Evolutionary conservation across 2,113 vertebrate species (phyloP), one percentile per base, ranked within the genome.

Genomic region (Clarias batrachus): DNA sequence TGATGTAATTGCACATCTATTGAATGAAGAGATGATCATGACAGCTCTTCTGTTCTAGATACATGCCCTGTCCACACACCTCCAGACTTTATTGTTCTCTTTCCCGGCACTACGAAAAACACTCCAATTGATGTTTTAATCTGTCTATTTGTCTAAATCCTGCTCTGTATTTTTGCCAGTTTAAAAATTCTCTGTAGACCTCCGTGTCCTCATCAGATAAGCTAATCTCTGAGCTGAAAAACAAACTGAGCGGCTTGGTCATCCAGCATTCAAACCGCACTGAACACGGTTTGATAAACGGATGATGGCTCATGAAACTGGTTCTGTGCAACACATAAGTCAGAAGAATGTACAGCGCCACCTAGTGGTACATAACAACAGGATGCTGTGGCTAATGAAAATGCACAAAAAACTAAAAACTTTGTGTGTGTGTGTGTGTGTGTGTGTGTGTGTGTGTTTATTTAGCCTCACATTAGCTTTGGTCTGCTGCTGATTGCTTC

Each of bases 401-500:
- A 16, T 56, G 21, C 21, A 27, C 13, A 84, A 12, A 84, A 19
- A 25, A 21, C 30, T 70, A 12, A 84, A 19, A 25, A 21, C 30
- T 70, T 0, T 33, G 27, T 33, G 48, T n/a, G 48, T 56, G 14
- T 74, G 21, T 23, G n/a, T n/a, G n/a, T n/a, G n/a, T n/a, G n/a
- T n/a, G n/a, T n/a, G n/a, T 3, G 30, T 56, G n/a, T 74, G 27
- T 80, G 84, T 79, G 48, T 89, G 71, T 87, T 66, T 77, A 21
- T 23, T 70, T 25, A 59, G 77, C 27, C n/a, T 19, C 84, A 86
- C 63, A 86, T 86, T 68, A 78, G 41, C 23, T 37, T 54, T 76
- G 78, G 85, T 86, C 85, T 86, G 27, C 63, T 86, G 85, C 76
- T 33, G 52, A 81, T 59, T 63, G 76, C 14, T 80, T 81, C 65